Percentiles rank a stretch among this genome's conserved stretches.
phyloP scores from a whole-genome alignment of 1,140 invertebrate genomes.

The Acromyrmex charruanus region DNA sequence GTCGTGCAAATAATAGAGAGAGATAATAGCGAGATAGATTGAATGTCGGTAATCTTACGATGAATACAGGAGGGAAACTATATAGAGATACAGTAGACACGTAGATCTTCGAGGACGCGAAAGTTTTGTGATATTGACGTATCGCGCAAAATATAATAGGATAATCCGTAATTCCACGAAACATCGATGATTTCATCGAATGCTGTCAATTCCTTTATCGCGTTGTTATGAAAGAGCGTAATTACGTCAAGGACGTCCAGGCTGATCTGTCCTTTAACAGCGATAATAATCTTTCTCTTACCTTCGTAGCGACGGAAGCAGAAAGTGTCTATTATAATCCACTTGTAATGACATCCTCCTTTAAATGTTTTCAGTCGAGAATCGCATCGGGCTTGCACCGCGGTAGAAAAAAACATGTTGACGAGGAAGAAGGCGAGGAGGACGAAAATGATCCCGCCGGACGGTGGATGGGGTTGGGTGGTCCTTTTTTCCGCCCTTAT shows the following conservation, averaged over 20 bases:
- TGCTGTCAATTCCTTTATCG: conserved; percentile 5
- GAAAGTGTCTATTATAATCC: conserved; percentile 59
- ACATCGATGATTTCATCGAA: conserved; percentile 26
- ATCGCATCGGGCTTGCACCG: not conserved
- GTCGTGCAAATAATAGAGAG: not conserved
- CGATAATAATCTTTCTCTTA: conserved; percentile 62
- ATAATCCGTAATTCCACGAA: not conserved
- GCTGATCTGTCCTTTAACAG: conserved; percentile 50
- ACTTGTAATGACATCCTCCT: conserved; percentile 22
- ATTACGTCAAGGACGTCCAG: conserved; percentile 46
- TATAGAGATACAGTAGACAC: no score
- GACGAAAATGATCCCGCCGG: conserved; percentile 88
- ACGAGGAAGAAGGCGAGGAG: conserved; percentile 73
- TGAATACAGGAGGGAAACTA: no score
- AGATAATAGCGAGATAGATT: not conserved
- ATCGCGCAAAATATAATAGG: not conserved
- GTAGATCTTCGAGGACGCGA: not conserved
- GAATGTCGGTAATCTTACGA: not conserved
- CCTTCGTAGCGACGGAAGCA: conserved; percentile 19
- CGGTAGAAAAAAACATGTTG: conserved; percentile 35
- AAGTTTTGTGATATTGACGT: not conserved
- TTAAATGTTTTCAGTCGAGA: conserved; percentile 48
- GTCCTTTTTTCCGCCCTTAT: conserved; percentile 91
- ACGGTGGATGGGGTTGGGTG: conserved; percentile 93
- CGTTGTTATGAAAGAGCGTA: conserved; percentile 16